Percentiles rank a stretch among this genome's conserved stretches.
phyloP scores from a whole-genome alignment of 2,888 invertebrate species.

The Synanthedon vespiformis region DNA sequence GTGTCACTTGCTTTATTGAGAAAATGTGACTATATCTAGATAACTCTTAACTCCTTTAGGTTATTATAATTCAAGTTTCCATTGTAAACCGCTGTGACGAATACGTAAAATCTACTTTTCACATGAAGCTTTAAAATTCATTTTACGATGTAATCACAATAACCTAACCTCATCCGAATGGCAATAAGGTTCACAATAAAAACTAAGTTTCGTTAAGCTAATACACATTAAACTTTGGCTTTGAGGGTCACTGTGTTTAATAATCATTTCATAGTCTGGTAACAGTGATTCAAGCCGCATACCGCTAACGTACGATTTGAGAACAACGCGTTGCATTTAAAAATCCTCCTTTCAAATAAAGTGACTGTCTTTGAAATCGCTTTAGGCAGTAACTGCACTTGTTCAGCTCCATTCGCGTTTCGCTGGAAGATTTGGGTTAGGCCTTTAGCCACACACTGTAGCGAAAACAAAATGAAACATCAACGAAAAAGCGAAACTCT shows the following conservation, averaged over 20 bases:
- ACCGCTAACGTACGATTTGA: conserved; percentile 30
- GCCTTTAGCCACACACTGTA: too few relatives aligned
- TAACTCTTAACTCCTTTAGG: too few relatives aligned
- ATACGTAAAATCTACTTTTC: background rate
- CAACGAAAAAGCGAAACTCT: too few relatives aligned
- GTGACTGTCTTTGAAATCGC: background rate
- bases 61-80: conserved; percentile 10
- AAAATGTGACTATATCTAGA: background rate
- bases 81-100: background rate
- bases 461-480: too few relatives aligned
- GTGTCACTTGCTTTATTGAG: background rate
- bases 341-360: background rate
- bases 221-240: background rate
- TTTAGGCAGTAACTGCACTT: too few relatives aligned
- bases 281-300: conserved; percentile 25
- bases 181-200: background rate
- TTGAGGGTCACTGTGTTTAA: background rate
- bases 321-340: conserved; percentile 3
- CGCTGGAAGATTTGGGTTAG: too few relatives aligned
- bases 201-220: background rate
- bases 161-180: background rate
- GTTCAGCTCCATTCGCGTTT: too few relatives aligned
- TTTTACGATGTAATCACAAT: background rate
- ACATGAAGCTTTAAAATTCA: background rate
- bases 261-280: conserved; percentile 9